Evolutionary conservation across 2,113 vertebrate genomes (phyloP).

Genomic region (Perca schrenkii): DNA sequence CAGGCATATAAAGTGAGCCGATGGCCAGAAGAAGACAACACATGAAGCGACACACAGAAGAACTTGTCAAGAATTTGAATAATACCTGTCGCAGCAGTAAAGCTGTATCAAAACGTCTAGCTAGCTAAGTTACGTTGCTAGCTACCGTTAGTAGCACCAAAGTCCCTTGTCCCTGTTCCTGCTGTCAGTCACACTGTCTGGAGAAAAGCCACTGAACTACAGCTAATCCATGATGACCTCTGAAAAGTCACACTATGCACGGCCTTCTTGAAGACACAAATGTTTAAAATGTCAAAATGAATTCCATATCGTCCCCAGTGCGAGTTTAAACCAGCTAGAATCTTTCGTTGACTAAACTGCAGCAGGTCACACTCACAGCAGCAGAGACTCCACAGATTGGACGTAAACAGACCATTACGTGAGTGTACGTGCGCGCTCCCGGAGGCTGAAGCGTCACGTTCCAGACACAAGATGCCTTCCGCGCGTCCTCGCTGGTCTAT

Average conservation of each 20-base stretch:
- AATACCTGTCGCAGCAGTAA: conserved; percentile 74
- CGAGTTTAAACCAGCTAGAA: conserved; percentile 29
- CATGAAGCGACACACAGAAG: conserved; percentile 67
- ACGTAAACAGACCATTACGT: conserved; percentile 75
- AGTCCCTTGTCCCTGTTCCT: conserved; percentile 60
- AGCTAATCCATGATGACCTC: conserved; percentile 63
- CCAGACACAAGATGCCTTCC: conserved; percentile 59
- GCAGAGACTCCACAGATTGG: conserved; percentile 34
- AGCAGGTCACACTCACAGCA: conserved; percentile 62
- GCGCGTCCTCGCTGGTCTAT: conserved; percentile 49
- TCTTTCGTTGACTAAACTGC: conserved; percentile 48
- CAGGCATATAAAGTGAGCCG: conserved; percentile 48
- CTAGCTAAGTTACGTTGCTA: conserved; percentile 68
- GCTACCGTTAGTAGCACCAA: conserved; percentile 69
- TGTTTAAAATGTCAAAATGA: conserved; percentile 7
- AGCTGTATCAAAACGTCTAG: conserved; percentile 60
- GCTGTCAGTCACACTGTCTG: conserved; percentile 54
- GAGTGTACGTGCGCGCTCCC: conserved; percentile 52
- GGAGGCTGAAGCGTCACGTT: conserved; percentile 1
- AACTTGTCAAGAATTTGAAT: conserved; percentile 34
- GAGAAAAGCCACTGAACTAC: conserved; percentile 34
- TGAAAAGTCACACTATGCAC: conserved; percentile 9
- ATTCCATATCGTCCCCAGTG: conserved; percentile 8
- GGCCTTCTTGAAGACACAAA: neutral
- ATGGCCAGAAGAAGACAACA: conserved; percentile 54